phyloP scores from a whole-genome alignment of 2,113 vertebrate species.

The Muntiacus reevesi region DNA sequence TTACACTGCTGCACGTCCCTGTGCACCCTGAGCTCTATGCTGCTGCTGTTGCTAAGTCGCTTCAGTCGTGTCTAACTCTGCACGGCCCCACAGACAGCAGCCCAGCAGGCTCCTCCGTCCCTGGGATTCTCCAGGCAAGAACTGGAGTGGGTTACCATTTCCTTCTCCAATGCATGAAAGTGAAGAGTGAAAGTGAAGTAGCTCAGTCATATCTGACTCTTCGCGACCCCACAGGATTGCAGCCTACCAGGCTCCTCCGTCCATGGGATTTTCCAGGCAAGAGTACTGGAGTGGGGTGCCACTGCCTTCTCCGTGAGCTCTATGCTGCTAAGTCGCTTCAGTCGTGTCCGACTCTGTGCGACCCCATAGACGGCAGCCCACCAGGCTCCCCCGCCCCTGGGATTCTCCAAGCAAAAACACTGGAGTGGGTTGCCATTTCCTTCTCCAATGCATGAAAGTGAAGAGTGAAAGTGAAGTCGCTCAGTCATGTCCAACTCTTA shows the following conservation, averaged over 20 bases:
- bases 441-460: neutral
- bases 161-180: neutral
- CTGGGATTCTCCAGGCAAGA: neutral
- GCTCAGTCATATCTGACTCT: neutral
- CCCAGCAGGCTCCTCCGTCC: neutral
- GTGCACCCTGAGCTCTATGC: neutral
- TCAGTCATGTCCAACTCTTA: neutral
- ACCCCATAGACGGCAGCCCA: too few relatives aligned
- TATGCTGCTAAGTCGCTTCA: too few relatives aligned
- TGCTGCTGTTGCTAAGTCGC: neutral
- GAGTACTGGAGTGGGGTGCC: neutral
- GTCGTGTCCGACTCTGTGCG: too few relatives aligned
- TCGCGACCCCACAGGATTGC: fast-evolving
- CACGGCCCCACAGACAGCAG: neutral
- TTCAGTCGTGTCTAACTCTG: neutral
- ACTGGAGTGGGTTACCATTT: neutral
- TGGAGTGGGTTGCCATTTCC: neutral
- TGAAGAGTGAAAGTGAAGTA: neutral
- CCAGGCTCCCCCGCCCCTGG: too few relatives aligned
- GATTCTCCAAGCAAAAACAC: neutral
- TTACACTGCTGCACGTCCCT: neutral
- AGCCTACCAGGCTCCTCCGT: neutral
- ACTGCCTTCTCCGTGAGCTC: neutral
- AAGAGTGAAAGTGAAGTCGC: neutral
- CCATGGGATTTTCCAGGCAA: neutral